Percentiles rank a stretch among this genome's conserved stretches.
Evolutionary conservation across 2,113 vertebrate species (phyloP).

Genomic region (Shinisaurus crocodilurus): DNA sequence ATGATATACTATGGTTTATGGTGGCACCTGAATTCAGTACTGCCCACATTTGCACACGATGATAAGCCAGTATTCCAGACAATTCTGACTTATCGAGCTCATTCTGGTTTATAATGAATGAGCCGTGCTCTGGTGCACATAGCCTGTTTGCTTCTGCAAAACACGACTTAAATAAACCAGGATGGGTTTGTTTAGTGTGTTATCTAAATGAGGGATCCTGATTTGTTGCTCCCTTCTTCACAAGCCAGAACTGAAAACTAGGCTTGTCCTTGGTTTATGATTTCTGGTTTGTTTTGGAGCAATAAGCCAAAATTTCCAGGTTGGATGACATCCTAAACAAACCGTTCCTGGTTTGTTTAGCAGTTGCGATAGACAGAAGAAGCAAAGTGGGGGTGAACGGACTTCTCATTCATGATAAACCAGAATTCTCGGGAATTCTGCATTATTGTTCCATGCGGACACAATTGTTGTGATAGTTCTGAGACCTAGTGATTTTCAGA

Average conservation of each 20-base stretch:
- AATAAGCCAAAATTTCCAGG: too few species aligned
- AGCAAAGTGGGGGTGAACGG: not conserved
- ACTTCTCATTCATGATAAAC: not conserved
- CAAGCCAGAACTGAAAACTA: not conserved
- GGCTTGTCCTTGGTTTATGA: not conserved
- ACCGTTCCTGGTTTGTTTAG: not conserved
- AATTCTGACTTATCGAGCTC: too few species aligned
- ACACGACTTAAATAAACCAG: not conserved
- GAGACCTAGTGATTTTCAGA: not conserved
- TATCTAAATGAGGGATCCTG: not conserved
- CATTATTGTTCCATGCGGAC: not conserved
- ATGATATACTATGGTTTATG: too few species aligned
- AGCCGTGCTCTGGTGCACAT: not conserved
- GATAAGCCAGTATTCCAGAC: too few species aligned
- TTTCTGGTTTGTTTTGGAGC: not conserved
- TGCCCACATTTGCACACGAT: too few species aligned
- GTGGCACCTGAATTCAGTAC: too few species aligned
- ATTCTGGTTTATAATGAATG: not conserved
- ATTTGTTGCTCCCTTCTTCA: not conserved
- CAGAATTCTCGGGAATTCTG: not conserved
- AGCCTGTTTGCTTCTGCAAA: not conserved
- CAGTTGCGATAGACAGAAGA: not conserved
- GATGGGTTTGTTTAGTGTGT: not conserved
- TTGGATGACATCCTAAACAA: not conserved
- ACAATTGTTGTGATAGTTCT: not conserved